phyloP scores from a whole-genome alignment of 1,140 invertebrate species.

The Chlorops oryzae region DNA sequence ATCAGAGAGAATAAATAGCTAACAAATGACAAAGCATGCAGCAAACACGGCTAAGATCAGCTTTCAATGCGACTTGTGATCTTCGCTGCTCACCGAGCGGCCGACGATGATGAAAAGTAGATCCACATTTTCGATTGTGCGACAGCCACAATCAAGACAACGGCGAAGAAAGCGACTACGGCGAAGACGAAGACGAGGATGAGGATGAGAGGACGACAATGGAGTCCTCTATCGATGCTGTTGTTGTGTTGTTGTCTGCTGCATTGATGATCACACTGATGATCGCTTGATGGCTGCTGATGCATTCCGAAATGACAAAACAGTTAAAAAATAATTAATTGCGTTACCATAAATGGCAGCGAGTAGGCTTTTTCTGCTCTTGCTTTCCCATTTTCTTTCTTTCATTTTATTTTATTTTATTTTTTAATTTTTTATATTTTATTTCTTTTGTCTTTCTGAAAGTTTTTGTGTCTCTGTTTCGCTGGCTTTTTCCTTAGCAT shows the following conservation, averaged over 20 bases:
- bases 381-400: not conserved
- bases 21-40: not conserved
- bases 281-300: constrained; percentile 7
- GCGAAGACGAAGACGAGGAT: not conserved
- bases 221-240: not conserved
- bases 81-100: not conserved
- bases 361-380: constrained; percentile 29
- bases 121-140: too few species aligned
- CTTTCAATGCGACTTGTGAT: too few species aligned
- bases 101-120: not conserved
- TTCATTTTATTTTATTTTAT: not conserved
- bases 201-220: constrained; percentile 1
- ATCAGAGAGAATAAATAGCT: not conserved
- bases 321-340: constrained; percentile 49
- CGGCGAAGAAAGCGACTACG: not conserved
- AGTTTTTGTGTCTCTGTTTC: too few species aligned
- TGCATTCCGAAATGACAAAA: constrained; percentile 47
- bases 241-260: not conserved
- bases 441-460: not conserved
- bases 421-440: not conserved
- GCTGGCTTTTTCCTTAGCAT: too few species aligned
- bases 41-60: too few species aligned
- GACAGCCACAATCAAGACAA: not conserved
- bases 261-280: not conserved
- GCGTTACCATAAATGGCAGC: constrained; percentile 46